phyloP scores from a whole-genome alignment of 2,888 invertebrate genomes.

The Lithosia quadra region DNA sequence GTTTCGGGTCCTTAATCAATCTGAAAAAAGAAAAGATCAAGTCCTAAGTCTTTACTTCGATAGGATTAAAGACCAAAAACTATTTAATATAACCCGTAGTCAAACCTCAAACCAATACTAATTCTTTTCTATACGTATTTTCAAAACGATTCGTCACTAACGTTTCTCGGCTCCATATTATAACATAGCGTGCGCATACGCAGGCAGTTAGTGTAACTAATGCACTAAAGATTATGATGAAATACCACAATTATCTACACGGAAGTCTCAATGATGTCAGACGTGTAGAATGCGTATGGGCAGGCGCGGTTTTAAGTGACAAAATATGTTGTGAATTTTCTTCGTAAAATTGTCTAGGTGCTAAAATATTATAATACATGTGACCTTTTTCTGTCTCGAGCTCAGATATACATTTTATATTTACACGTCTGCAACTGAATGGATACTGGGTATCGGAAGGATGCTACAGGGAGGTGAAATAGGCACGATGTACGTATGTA shows the following conservation, averaged over 20 bases:
- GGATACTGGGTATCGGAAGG: too few species aligned
- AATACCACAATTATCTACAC: conserved; percentile 31
- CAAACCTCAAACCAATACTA: neutral
- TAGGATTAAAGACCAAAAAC: neutral
- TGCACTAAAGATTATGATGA: conserved; percentile 30
- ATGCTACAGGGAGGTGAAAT: too few species aligned
- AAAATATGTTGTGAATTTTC: conserved; percentile 8
- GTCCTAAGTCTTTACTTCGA: too few species aligned
- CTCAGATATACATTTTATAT: neutral
- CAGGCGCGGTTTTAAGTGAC: conserved; percentile 5
- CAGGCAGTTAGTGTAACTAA: conserved; percentile 34
- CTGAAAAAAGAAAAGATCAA: too few species aligned
- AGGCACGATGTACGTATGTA: too few species aligned
- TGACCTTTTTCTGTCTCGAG: neutral
- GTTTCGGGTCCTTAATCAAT: too few species aligned
- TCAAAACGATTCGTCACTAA: neutral
- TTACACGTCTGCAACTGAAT: neutral
- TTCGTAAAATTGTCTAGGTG: neutral
- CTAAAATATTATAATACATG: neutral
- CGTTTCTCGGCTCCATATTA: neutral
- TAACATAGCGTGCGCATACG: conserved; percentile 12
- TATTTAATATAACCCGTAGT: neutral
- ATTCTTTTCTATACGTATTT: neutral
- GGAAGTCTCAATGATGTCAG: conserved; percentile 27
- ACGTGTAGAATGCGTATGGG: conserved; percentile 5